Evolutionary conservation across 2,888 invertebrate genomes (phyloP).

Genomic region (Mythimna loreyi): DNA sequence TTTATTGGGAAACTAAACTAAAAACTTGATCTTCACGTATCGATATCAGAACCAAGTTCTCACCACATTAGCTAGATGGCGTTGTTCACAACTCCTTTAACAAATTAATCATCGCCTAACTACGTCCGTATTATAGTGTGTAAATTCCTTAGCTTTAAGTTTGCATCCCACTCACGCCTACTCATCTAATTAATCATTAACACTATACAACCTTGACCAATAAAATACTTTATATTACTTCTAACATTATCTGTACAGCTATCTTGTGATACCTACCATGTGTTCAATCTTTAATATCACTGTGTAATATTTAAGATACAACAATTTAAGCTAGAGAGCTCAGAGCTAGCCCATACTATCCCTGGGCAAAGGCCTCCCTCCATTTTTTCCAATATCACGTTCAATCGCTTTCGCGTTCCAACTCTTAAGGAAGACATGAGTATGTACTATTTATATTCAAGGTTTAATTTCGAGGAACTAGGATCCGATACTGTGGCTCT

Average conservation of each 20-base stretch:
- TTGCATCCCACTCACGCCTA: constrained; percentile 55
- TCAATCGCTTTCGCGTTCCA: too few species aligned
- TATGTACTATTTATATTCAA: background rate
- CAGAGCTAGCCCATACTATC: too few species aligned
- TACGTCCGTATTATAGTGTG: constrained; percentile 5
- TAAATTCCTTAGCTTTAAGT: constrained; percentile 48
- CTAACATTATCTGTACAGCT: background rate
- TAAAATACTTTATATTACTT: constrained; percentile 25
- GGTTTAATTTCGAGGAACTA: background rate
- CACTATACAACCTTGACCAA: constrained; percentile 66
- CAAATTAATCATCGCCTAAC: constrained; percentile 1
- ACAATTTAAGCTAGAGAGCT: too few species aligned
- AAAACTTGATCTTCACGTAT: background rate
- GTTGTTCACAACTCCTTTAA: constrained; percentile 10
- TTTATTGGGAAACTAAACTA: too few species aligned
- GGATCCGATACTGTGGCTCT: background rate
- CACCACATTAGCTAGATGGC: constrained; percentile 42
- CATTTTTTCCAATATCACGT: too few species aligned
- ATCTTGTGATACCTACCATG: background rate
- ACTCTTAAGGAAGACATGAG: too few species aligned
- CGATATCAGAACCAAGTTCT: background rate
- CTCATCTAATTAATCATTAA: constrained; percentile 42
- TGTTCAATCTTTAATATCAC: too few species aligned
- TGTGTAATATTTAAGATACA: too few species aligned
- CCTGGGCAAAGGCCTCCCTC: too few species aligned